phyloP scores from a whole-genome alignment of 2,113 vertebrate genomes.

The Chloroceryle aenea region DNA sequence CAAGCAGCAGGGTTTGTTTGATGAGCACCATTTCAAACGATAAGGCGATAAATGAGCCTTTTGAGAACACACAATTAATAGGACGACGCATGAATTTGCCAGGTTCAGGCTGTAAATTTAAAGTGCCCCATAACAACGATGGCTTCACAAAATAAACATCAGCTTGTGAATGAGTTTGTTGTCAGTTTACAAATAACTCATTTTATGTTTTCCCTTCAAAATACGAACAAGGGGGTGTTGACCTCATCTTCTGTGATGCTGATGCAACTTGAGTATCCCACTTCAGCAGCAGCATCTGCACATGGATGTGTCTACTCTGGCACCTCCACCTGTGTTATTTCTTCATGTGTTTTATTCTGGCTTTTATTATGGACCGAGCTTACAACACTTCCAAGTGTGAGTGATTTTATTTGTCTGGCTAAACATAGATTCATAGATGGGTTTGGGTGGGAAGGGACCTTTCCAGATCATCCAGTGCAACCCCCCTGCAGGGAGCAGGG shows the following conservation, averaged over 20 bases:
- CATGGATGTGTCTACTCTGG: accelerated
- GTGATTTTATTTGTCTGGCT: neutral
- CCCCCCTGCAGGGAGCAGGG: neutral
- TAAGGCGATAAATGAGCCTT: neutral
- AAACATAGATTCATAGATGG: neutral
- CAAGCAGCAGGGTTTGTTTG: neutral
- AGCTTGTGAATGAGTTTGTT: neutral
- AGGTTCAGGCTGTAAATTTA: neutral
- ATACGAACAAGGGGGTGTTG: neutral
- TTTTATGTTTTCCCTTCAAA: neutral
- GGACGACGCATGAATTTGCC: accelerated
- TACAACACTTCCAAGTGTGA: neutral
- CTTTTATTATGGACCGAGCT: neutral
- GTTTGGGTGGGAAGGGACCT: neutral
- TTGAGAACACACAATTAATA: neutral
- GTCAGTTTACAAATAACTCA: neutral
- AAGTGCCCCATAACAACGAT: neutral
- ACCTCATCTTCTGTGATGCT: neutral
- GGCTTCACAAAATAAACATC: neutral
- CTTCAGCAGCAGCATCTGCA: neutral
- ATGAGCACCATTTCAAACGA: neutral
- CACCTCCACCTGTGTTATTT: neutral
- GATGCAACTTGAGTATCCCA: neutral
- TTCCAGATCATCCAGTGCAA: neutral
- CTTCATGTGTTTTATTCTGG: neutral